Evolutionary conservation across 2,888 invertebrate genomes (phyloP).

Genomic region (Drosophila tripunctata): DNA sequence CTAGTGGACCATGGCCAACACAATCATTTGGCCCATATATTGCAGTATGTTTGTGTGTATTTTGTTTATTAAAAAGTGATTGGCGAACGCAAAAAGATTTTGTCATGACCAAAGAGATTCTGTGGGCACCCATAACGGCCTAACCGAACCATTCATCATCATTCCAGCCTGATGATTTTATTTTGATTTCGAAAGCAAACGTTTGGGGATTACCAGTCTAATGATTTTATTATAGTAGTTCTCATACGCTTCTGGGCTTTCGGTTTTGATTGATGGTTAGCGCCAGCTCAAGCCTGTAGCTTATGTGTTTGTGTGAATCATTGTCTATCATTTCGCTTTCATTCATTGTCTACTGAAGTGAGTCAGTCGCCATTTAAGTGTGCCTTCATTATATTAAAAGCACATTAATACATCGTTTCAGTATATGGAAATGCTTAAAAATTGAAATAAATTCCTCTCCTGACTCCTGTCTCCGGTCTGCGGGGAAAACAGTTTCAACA

Average conservation of each 20-base stretch:
- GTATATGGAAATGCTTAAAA: constrained; percentile 45
- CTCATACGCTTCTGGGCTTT: constrained; percentile 47
- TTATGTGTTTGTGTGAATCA: no score
- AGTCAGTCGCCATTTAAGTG: constrained; percentile 52
- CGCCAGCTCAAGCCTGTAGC: not conserved
- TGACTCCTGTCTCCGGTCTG: not conserved
- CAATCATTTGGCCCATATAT: constrained; percentile 60
- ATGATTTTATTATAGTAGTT: constrained; percentile 80
- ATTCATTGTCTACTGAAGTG: constrained; percentile 46
- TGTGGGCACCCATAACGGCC: constrained; percentile 16
- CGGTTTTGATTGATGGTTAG: constrained; percentile 64
- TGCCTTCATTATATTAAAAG: constrained; percentile 66
- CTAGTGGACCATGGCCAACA: constrained; percentile 53
- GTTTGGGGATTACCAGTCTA: constrained; percentile 74
- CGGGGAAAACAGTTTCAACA: constrained; percentile 2
- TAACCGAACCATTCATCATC: constrained; percentile 68
- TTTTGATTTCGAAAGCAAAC: constrained; percentile 69
- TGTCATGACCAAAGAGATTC: constrained; percentile 57
- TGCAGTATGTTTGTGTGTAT: constrained; percentile 34
- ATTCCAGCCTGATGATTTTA: constrained; percentile 74
- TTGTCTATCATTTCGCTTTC: constrained; percentile 40
- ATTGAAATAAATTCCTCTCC: constrained; percentile 46
- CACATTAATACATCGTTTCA: constrained; percentile 49
- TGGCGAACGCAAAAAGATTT: constrained; percentile 62
- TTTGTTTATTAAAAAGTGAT: constrained; percentile 77